phyloP scores from a whole-genome alignment of 2,888 invertebrate genomes.

The Bombylius major region DNA sequence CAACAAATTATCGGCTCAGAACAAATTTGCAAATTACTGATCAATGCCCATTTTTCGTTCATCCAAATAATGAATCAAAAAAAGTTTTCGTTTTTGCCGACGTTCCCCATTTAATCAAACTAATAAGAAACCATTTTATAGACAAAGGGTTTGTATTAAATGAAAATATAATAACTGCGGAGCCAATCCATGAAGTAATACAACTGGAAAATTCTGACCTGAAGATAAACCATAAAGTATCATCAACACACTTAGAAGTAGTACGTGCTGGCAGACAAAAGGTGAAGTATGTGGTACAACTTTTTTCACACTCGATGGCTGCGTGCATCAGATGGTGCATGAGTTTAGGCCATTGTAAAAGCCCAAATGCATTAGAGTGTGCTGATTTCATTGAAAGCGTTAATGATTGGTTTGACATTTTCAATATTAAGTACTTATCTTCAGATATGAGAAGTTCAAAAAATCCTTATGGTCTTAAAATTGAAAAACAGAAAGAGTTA shows the following conservation, averaged over 20 bases:
- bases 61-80: background rate
- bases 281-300: conserved; percentile 14
- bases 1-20: background rate
- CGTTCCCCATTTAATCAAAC: conserved; percentile 12
- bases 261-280: background rate
- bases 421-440: conserved; percentile 13
- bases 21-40: background rate
- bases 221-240: background rate
- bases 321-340: conserved; percentile 14
- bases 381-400: conserved; percentile 16
- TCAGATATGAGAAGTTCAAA: conserved; percentile 9
- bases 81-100: conserved; percentile 7
- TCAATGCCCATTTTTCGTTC: background rate
- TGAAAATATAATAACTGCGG: conserved; percentile 2
- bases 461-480: conserved; percentile 16
- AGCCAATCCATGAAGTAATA: conserved; percentile 1
- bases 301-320: conserved; percentile 18
- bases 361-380: conserved; percentile 13
- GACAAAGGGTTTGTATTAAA: conserved; percentile 10
- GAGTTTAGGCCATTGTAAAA: conserved; percentile 5
- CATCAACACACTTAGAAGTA: background rate
- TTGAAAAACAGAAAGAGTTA: conserved; percentile 13
- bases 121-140: conserved; percentile 14
- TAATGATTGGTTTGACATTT: conserved; percentile 18
- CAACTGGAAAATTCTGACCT: background rate